phyloP scores from a whole-genome alignment of 2,797 vertebrate species.

The Rhyacichthys aspro region DNA sequence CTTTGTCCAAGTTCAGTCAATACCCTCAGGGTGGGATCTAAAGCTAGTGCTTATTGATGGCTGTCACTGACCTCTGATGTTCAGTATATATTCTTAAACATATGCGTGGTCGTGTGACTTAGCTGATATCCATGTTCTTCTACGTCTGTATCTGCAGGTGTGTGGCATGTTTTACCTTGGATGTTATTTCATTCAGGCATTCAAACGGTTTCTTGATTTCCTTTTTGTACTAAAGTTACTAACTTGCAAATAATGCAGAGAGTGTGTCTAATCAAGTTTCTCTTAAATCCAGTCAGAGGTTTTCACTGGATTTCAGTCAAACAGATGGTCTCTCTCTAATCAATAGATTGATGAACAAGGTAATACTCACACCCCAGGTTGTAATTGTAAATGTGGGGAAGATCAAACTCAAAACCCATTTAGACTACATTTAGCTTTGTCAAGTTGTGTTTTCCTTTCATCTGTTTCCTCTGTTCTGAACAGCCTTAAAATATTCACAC shows the following conservation, averaged over 20 bases:
- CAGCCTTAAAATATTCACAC: slow-evolving; percentile 7
- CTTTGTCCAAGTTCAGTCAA: slow-evolving; percentile 16
- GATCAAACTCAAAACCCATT: background rate
- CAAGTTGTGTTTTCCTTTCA: slow-evolving; percentile 20
- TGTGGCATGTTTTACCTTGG: too few species aligned
- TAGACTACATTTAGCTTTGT: slow-evolving; percentile 2
- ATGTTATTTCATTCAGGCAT: too few species aligned
- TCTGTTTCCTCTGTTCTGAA: slow-evolving; percentile 25
- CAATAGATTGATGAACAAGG: background rate
- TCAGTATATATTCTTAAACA: too few species aligned
- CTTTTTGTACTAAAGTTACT: too few species aligned
- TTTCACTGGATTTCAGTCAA: background rate
- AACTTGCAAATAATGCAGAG: background rate
- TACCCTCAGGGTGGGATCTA: background rate
- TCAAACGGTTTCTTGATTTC: too few species aligned
- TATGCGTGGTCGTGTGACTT: too few species aligned
- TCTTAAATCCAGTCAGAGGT: background rate
- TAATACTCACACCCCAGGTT: background rate
- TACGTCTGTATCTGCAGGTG: too few species aligned
- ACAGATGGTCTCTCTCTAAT: slow-evolving; percentile 5
- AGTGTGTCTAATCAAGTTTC: background rate
- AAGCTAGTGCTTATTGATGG: slow-evolving; percentile 13
- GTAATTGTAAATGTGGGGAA: background rate
- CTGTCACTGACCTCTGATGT: background rate
- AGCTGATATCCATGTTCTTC: too few species aligned